These are phyloP conservation scores for Cyrtodaria siliqua DNA, from an alignment of 2,888 invertebrate genomes.

Conservation along the genomic window DNA sequence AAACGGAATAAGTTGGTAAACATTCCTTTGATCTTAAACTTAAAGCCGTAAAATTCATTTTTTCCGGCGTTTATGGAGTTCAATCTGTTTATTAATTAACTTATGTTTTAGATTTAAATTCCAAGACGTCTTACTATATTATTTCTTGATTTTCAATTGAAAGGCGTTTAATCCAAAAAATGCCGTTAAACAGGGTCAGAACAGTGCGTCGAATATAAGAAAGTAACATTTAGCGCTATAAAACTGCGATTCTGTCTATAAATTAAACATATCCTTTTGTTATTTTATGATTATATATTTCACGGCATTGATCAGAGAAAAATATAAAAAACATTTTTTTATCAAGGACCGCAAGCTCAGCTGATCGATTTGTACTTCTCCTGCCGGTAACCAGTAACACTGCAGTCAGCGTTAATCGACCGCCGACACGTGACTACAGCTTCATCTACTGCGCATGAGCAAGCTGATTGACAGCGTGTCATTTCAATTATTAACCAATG, in stretches of 20 bases:
- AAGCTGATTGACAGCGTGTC: conserved; percentile 54
- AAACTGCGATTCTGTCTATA: conserved; percentile 47
- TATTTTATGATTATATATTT: conserved; percentile 61
- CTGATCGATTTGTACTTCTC: conserved; percentile 29
- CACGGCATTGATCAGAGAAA: conserved; percentile 56
- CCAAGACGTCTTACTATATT: conserved; percentile 37
- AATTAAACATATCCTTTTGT: conserved; percentile 62
- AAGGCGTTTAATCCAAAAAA: conserved; percentile 46
- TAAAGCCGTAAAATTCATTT: conserved; percentile 12
- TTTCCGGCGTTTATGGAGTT: conserved; percentile 36
- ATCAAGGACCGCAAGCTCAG: conserved; percentile 10
- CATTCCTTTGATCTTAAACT: conserved; percentile 46
- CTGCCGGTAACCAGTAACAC: background rate
- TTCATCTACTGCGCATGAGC: conserved; percentile 51
- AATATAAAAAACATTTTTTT: conserved; percentile 36
- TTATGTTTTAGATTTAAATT: conserved; percentile 39
- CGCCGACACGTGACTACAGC: conserved; percentile 34
- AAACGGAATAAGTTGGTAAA: conserved; percentile 26
- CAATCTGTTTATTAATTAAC: conserved; percentile 61
- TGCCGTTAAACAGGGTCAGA: conserved; percentile 54
- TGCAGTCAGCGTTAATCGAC: conserved; percentile 39
- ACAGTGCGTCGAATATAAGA: conserved; percentile 34
- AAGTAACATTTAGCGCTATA: conserved; percentile 42
- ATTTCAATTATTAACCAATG: conserved; percentile 52
- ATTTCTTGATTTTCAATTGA: conserved; percentile 53